Base-by-base conservation (phyloP, 2,113 vertebrate genomes). In the Phocoena phocoena region DNA sequence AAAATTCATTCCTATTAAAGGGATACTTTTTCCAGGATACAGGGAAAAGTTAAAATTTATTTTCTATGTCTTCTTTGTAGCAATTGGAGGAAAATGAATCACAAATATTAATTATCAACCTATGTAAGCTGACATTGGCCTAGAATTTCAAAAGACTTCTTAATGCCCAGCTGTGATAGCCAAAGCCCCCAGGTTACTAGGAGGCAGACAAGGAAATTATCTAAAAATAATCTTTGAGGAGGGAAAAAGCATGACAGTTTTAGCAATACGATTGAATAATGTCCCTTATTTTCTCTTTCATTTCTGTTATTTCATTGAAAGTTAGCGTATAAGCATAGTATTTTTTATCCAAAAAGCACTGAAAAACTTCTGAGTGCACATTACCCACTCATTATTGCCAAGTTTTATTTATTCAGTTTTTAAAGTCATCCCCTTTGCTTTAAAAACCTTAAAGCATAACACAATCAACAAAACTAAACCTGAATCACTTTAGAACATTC, bases 141-240 rank as follows among this genome's bases (percentile, higher is more conserved):
- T 89, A 10, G 18, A 97, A 89, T 95, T 95, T 97, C 67, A n/a
- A 92, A 55, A 21, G 33, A 73, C 53, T 92, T 90, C 80, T 92
- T 97, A 63, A 88, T 23, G 53, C 11, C 28, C 18, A 53, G 4
- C 41, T 94, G 2, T 77, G 53, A 87, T 10, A 93, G 26, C 18
- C 20, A 91, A 95, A 50, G 77, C 50, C 26, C 25, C 81, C 28
- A 87, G 21, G n/a, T 91, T 71, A 90, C 14, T 9, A 65, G 53
- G 7, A 58, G 7, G n/a, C 15, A 85, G 41, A 6, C 31, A 93
- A 97, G 58, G 17, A 82, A 95, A 88, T 21, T 76, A 23, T 79
- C 50, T 53, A 88, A 90, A 97, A 93, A 81, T 93, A 95, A 82
- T 71, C 6, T 74, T 82, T 38, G 77, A 79, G 90, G 33, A 25